Evolutionary conservation across 23 tunicate genomes (phyloP).

Genomic region (Trididemnum clinides): DNA sequence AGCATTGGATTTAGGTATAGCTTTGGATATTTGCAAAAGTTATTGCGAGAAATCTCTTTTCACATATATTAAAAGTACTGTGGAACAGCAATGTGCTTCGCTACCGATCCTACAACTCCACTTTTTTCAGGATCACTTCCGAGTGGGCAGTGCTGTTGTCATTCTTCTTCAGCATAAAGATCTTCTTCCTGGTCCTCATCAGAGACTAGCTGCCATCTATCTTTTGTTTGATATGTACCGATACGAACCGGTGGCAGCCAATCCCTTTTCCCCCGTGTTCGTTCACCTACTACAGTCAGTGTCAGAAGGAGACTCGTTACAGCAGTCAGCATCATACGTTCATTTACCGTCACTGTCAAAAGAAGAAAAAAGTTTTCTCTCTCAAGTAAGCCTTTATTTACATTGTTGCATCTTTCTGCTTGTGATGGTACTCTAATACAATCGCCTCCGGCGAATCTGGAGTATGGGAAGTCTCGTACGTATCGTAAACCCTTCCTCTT

Average conservation of each 20-base stretch:
- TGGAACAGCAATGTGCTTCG: neutral
- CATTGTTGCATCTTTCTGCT: no score
- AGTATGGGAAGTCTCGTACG: no score
- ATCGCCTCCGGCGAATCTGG: no score
- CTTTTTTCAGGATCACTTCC: slow-evolving; percentile 70
- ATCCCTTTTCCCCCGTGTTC: slow-evolving; percentile 90
- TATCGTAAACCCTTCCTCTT: no score
- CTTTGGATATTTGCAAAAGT: no score
- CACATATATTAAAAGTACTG: no score
- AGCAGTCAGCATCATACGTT: slow-evolving; percentile 40
- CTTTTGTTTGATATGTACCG: slow-evolving; percentile 88
- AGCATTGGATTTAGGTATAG: no score
- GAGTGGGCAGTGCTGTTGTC: slow-evolving; percentile 81
- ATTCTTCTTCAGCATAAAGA: slow-evolving; percentile 81
- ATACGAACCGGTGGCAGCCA: slow-evolving; percentile 68
- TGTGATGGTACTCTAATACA: no score
- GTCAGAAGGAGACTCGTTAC: neutral
- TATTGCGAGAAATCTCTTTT: no score
- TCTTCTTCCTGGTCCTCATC: slow-evolving; percentile 79
- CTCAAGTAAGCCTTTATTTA: slow-evolving; percentile 45
- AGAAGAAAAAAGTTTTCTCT: slow-evolving; percentile 69
- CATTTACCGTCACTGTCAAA: slow-evolving; percentile 58
- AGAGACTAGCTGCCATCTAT: slow-evolving; percentile 82
- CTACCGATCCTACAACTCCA: neutral
- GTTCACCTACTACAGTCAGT: slow-evolving; percentile 68